phyloP scores from a whole-genome alignment of 2,888 invertebrate species.

The Drosophila colorata region DNA sequence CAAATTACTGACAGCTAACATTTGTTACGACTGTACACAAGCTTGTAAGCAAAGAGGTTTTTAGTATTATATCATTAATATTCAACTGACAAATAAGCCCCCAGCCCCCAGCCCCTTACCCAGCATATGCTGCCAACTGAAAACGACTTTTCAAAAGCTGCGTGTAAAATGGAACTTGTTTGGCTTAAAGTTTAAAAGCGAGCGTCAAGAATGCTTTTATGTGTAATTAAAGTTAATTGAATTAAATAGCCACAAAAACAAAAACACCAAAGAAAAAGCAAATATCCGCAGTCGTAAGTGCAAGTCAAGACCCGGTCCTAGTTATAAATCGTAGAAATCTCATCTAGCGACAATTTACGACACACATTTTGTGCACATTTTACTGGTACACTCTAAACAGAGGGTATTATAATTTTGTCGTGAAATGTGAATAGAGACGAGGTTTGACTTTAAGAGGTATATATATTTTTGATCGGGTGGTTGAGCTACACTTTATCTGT shows the following conservation, averaged over 20 bases:
- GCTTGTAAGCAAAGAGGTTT: conserved; percentile 5
- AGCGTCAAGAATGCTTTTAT: conserved; percentile 62
- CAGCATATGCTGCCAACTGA: neutral
- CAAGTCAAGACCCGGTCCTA: conserved; percentile 53
- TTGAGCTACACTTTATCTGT: neutral
- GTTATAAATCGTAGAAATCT: conserved; percentile 45
- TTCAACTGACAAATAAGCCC: conserved; percentile 2
- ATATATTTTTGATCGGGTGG: too few relatives aligned
- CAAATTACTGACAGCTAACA: conserved; percentile 7
- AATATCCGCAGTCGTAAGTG: conserved; percentile 27
- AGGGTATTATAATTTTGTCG: neutral
- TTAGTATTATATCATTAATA: conserved; percentile 12
- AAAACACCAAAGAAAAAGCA: conserved; percentile 1
- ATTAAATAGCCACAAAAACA: conserved; percentile 58
- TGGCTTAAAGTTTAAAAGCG: conserved; percentile 44
- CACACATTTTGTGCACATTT: conserved; percentile 46
- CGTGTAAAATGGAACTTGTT: conserved; percentile 77
- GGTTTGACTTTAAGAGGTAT: neutral
- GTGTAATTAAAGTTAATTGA: conserved; percentile 76
- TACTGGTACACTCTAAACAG: neutral
- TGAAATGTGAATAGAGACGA: neutral
- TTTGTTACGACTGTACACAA: conserved; percentile 1
- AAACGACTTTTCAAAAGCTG: conserved; percentile 44
- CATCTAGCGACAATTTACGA: conserved; percentile 67
- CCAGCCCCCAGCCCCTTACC: neutral